A percentile compares a stretch with the other conserved stretches of the same genome.
Evolutionary conservation across 2,797 vertebrate genomes (phyloP).

Genomic region (Dromococcyx pavoninus): DNA sequence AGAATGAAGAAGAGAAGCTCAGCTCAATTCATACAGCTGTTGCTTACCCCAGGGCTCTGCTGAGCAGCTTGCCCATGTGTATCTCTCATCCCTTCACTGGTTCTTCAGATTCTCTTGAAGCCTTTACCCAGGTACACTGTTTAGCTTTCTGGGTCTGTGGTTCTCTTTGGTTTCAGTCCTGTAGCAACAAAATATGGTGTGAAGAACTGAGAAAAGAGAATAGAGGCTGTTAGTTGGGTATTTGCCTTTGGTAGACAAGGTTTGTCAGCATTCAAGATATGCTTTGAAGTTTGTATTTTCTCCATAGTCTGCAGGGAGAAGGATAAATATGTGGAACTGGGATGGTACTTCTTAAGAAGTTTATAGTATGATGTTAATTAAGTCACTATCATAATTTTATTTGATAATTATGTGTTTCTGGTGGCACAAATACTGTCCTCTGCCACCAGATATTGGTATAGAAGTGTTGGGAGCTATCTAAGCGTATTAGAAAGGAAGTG

Average conservation of each 20-base stretch:
- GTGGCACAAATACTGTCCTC: not conserved
- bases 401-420: not conserved
- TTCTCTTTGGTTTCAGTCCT: not conserved
- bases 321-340: not conserved
- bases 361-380: not conserved
- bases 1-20: not conserved
- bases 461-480: not conserved
- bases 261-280: not conserved
- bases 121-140: not conserved
- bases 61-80: rapidly evolving
- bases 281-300: not conserved
- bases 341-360: not conserved
- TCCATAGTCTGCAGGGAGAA: not conserved
- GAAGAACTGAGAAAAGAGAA: not conserved
- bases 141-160: not conserved
- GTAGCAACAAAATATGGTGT: not conserved
- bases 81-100: not conserved
- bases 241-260: not conserved
- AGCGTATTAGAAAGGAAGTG: not conserved
- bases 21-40: not conserved
- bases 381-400: not conserved
- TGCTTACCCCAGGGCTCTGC: not conserved
- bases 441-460: not conserved
- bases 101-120: not conserved
- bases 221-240: not conserved